Evolutionary conservation across 2,888 invertebrate genomes (phyloP).

Genomic region (Bombylius major): DNA sequence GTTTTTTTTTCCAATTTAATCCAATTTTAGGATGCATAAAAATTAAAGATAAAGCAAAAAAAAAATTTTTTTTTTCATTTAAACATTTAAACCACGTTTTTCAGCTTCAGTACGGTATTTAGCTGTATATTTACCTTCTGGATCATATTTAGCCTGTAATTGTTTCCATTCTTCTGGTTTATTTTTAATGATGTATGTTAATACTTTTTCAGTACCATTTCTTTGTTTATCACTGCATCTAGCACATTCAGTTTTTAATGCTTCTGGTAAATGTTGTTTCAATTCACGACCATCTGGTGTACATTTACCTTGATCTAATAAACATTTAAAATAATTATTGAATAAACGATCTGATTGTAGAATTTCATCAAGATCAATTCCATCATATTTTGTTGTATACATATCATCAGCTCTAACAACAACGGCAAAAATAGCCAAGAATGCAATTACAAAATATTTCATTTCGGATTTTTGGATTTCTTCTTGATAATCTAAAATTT

Average conservation of each 20-base stretch:
- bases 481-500: too few relatives aligned
- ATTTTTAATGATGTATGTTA: conserved; percentile 52
- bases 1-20: too few relatives aligned
- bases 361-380: conserved; percentile 52
- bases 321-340: conserved; percentile 48
- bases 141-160: conserved; percentile 55
- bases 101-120: conserved; percentile 49
- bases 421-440: conserved; percentile 33
- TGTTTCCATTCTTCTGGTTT: conserved; percentile 51
- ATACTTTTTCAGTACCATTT: conserved; percentile 48
- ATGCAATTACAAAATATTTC: conserved; percentile 36
- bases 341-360: conserved; percentile 50
- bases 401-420: conserved; percentile 26
- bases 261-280: conserved; percentile 61
- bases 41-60: not conserved
- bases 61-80: not conserved
- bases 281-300: conserved; percentile 55
- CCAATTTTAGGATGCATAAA: too few relatives aligned
- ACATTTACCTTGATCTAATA: conserved; percentile 50
- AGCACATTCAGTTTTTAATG: conserved; percentile 49
- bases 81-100: conserved; percentile 36
- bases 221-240: conserved; percentile 57
- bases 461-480: conserved; percentile 23
- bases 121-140: conserved; percentile 48
- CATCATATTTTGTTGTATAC: conserved; percentile 57